Evolutionary conservation across 2,113 vertebrate species (phyloP), one percentile per base, ranked within the genome.

Genomic region (Pteronura brasiliensis): DNA sequence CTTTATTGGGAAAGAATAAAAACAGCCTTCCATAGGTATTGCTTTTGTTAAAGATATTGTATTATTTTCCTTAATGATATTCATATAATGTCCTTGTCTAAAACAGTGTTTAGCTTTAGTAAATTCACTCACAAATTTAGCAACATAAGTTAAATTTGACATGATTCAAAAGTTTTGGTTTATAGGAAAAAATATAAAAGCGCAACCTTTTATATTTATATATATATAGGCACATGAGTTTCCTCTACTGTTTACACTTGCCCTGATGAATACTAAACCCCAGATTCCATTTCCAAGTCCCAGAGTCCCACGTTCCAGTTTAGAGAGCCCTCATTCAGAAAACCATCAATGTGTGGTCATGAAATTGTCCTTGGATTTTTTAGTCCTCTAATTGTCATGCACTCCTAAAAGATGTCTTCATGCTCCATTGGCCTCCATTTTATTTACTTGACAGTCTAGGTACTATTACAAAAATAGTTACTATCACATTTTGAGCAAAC

Each of bases 171-270:
- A 34, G 2, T 42, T 84, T 47, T 65, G 12, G 17, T 76, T 91
- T 47, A 91, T 3, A 81, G n/a, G 17, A 85, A 86, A 97, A 97
- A 96, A 83, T 57, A 84, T 31, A 81, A 69, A 93, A 96, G 90
- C 27, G 42, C 27, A 49, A 69, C 1, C 10, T 80, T 31, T 93
- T 72, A 47, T 47, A 47, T 47, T 92, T 93, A 67, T 10, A 55
- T 18, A 55, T 18, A 18, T 55, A 55, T 55, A 55, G 52, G 52
- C 27, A 59, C 29, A 44, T 29, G 34, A 42, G 17, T 90, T 76
- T 47, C 39, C 65, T 55, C 31, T 81, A 59, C 25, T 89, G 7
- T 94, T 44, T n/a, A n/a, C 27, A 83, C 20, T 47, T 88, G 8
- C 34, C 59, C 44, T 69, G 11, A 65, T 36, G 7, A 94, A 72